These are phyloP conservation scores for Acleris emargana DNA, from an alignment of 2,888 invertebrate species.

Conservation along the genomic window DNA sequence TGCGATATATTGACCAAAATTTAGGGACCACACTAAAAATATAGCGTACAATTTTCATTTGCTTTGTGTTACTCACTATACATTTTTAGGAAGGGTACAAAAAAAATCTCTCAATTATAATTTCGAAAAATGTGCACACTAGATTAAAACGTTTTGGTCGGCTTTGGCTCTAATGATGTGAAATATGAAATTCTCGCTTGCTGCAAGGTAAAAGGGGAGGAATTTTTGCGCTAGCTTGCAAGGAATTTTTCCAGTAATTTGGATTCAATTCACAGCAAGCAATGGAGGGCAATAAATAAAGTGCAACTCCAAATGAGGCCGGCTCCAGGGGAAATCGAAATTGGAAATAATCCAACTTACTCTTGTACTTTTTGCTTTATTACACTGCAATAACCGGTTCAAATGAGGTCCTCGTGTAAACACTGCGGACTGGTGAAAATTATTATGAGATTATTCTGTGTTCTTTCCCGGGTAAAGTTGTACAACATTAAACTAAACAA, in stretches of 20 bases:
- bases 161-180: constrained; percentile 22
- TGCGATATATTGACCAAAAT: too few species aligned
- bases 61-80: too few species aligned
- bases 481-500: not conserved
- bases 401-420: constrained; percentile 47
- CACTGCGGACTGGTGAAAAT: constrained; percentile 3
- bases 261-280: constrained; percentile 72
- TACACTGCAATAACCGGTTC: constrained; percentile 61
- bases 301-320: constrained; percentile 72
- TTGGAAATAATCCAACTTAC: constrained; percentile 75
- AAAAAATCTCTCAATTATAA: not conserved
- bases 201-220: constrained; percentile 38
- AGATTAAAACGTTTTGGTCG: constrained; percentile 9
- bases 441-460: not conserved
- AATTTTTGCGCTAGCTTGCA: constrained; percentile 48
- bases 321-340: constrained; percentile 44
- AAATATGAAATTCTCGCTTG: constrained; percentile 28
- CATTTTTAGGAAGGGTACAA: too few species aligned
- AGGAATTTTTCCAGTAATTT: constrained; percentile 68
- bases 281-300: constrained; percentile 71
- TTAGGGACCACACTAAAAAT: too few species aligned
- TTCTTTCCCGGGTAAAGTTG: too few species aligned
- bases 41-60: too few species aligned
- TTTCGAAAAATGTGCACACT: too few species aligned
- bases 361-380: constrained; percentile 61